Conservation (phyloP, 92 coral and sea anemone species). For the Plumapathes pennacea region DNA sequence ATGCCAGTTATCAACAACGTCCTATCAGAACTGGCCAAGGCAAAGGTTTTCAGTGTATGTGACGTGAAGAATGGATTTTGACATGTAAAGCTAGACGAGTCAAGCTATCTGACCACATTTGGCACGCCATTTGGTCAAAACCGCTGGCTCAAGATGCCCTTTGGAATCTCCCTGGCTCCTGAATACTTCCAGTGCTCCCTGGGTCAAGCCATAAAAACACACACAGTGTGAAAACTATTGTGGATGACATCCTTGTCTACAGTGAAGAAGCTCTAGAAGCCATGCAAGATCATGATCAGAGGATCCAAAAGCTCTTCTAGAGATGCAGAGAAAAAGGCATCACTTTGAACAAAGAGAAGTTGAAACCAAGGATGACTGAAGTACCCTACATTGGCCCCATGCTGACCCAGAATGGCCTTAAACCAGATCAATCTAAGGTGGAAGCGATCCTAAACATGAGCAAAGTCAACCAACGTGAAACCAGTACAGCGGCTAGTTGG, state of each 20-base stretch:
- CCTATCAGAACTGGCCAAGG: constrained; percentile 21
- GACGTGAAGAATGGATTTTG: constrained; percentile 15
- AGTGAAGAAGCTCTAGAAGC: constrained; percentile 38
- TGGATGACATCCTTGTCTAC: constrained; percentile 43
- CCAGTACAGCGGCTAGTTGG: constrained; percentile 11
- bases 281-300: constrained; percentile 31
- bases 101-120: constrained; percentile 11
- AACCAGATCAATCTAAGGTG: constrained; percentile 4
- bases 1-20: constrained; percentile 32
- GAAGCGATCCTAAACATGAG: constrained; percentile 7
- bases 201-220: constrained; percentile 27
- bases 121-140: constrained; percentile 28
- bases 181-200: constrained; percentile 19
- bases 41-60: constrained; percentile 11
- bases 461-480: neutral
- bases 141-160: constrained; percentile 13
- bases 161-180: constrained; percentile 22
- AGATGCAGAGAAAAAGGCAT: constrained; percentile 34
- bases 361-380: constrained; percentile 17
- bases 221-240: constrained; percentile 16
- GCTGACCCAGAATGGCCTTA: constrained; percentile 32
- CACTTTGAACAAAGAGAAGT: constrained; percentile 17
- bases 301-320: constrained; percentile 8
- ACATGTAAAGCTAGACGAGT: constrained; percentile 11
- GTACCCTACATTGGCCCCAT: constrained; percentile 40